Percentiles rank a stretch among this genome's conserved stretches.
Evolutionary conservation across 1,140 invertebrate genomes (phyloP).

Genomic region (Lepidurus arcticus): DNA sequence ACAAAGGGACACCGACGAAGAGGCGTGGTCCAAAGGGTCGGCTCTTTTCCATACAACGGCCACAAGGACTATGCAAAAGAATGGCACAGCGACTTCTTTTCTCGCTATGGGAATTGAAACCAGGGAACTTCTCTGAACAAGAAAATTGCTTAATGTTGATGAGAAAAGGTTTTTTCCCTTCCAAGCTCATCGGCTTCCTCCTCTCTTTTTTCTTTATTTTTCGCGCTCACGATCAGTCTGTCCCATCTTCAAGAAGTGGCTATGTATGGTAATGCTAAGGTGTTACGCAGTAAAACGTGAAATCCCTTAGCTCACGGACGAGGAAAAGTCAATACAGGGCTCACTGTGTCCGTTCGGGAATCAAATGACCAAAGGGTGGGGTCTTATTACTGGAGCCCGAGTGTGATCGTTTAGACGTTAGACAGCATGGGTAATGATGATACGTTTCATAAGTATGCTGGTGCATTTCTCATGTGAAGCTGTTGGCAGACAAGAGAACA

Average conservation of each 20-base stretch:
- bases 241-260: not conserved
- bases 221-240: not conserved
- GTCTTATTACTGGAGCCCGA: not conserved
- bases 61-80: conserved; percentile 5
- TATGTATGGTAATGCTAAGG: not conserved
- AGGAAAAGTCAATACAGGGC: not conserved
- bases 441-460: not conserved
- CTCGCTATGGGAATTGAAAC: not conserved
- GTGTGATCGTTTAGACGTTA: not conserved
- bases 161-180: not conserved
- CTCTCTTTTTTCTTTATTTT: no score
- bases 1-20: conserved; percentile 17
- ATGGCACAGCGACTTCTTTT: conserved; percentile 3
- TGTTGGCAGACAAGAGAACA: not conserved
- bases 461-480: not conserved
- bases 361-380: not conserved
- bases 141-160: conserved; percentile 5
- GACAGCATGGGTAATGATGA: not conserved
- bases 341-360: not conserved
- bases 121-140: not conserved
- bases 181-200: no score
- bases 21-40: conserved; percentile 2
- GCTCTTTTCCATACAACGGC: not conserved
- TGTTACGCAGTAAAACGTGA: no score
- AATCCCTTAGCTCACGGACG: not conserved